Evolutionary conservation across 2,113 vertebrate genomes (phyloP), one percentile per base, ranked within the genome.

Genomic region (Hucho hucho): DNA sequence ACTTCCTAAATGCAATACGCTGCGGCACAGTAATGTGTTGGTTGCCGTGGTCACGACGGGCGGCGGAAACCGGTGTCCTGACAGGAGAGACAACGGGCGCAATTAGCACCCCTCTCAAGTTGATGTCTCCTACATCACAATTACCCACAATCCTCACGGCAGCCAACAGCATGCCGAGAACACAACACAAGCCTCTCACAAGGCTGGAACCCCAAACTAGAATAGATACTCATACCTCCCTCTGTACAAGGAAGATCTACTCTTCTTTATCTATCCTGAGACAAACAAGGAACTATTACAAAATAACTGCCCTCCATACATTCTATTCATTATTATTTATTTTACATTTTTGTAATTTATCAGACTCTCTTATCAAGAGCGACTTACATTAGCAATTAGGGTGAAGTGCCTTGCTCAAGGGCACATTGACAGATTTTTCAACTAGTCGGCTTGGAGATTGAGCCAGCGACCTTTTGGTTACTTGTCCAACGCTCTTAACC

Each of bases 1-100:
- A 93, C 65, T 69, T 56, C 77, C 69, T 79, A 88, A 92, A 93
- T 87, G 83, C 71, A 88, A 93, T 92, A 87, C 79, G 82, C 84
- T 65, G 37, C 71, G 70, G 66, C 68, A 29, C 72, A 72, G 66
- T 79, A 83, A 90, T 86, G 87, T 83, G 84, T 56, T 37, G 75
- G 92, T 91, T 86, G 66, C 90, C 89, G 81, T 87, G 84, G 91
- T 74, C 64, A 82, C 88, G 49, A 53, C 4, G 16, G 37, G 2
- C 37, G 71, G 80, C 75, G 66, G 86, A 92, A 84, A 81, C 80
- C 6, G 71, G 68, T 61, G 74, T 75, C 74, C 66, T 46, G 12
- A 37, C 26, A 24, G 46, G 29, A 64, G 70, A 72, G 49, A 49
- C 14, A 13, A 22, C 26, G 11, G 64, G 26, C 28, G 7, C 11